These are phyloP conservation scores for Tiaroga cobitis DNA, from an alignment of 2,797 vertebrate genomes.

Conservation along the genomic window DNA sequence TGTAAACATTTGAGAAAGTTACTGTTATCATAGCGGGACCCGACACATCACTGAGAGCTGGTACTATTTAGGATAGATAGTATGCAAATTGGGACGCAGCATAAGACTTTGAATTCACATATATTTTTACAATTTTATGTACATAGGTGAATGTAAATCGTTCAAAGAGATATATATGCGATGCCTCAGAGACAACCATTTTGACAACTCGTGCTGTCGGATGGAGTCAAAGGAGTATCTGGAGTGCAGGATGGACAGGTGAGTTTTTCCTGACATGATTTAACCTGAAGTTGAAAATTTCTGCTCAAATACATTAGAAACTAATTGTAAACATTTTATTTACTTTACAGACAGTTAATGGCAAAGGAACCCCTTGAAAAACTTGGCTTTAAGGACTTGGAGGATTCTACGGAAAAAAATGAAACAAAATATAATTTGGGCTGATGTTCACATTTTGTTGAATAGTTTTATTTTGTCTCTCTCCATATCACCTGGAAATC, in stretches of 20 bases:
- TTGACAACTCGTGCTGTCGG: conserved; percentile 82
- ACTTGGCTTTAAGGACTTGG: conserved; percentile 88
- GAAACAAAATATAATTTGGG: not conserved
- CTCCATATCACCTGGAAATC: not conserved
- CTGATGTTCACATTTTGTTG: not conserved
- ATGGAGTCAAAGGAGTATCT: conserved; percentile 86
- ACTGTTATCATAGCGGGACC: too few species aligned
- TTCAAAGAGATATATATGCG: conserved; percentile 88
- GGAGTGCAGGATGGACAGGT: conserved; percentile 88
- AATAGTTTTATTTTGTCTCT: not conserved
- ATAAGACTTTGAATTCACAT: not conserved
- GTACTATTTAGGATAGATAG: too few species aligned
- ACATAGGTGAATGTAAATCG: conserved; percentile 84
- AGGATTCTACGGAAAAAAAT: conserved; percentile 68
- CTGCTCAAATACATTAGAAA: not conserved
- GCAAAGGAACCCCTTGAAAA: conserved; percentile 87
- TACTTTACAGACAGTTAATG: conserved; percentile 85
- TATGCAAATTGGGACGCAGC: not conserved
- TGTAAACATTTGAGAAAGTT: too few species aligned
- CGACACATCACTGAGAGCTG: too few species aligned
- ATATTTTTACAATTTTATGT: conserved; percentile 1
- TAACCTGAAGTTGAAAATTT: not conserved
- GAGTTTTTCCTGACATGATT: conserved; percentile 41
- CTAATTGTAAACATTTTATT: not conserved
- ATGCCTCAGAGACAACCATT: conserved; percentile 81